phyloP scores from a whole-genome alignment of 2,797 vertebrate genomes.

The Craterocephalus amniculus region DNA sequence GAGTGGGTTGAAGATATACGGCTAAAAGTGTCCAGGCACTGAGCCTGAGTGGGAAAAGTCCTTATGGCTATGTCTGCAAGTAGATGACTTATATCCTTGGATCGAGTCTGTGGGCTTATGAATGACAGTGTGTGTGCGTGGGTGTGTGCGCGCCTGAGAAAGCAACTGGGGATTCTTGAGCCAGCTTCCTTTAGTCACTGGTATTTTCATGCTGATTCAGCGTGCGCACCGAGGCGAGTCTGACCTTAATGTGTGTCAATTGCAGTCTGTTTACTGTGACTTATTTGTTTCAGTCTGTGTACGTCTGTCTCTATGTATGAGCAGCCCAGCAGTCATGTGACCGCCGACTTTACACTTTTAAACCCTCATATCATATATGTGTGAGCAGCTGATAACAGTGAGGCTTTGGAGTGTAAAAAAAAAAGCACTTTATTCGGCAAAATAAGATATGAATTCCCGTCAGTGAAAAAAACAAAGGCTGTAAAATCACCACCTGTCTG shows the following conservation, averaged over 20 bases:
- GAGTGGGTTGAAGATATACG: constrained; percentile 15
- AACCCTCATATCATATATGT: neutral
- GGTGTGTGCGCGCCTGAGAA: neutral
- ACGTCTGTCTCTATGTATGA: neutral
- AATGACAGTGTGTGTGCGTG: constrained; percentile 20
- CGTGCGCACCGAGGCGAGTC: constrained; percentile 6
- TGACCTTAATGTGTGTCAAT: constrained; percentile 14
- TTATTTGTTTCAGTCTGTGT: neutral
- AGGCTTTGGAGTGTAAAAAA: neutral
- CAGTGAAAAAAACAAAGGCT: neutral
- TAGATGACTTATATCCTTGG: constrained; percentile 46
- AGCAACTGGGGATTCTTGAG: neutral
- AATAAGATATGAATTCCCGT: neutral
- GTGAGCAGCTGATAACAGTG: neutral
- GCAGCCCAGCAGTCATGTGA: neutral
- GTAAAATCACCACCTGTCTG: constrained; percentile 15
- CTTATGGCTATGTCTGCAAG: constrained; percentile 52
- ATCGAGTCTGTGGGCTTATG: constrained; percentile 16
- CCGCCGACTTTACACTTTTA: neutral
- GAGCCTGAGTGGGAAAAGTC: constrained; percentile 37
- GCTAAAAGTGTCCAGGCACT: constrained; percentile 35
- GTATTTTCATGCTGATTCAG: constrained; percentile 42
- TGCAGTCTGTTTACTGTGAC: constrained; percentile 4
- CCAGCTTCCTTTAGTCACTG: constrained; percentile 14
- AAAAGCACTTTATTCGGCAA: neutral